Conservation (phyloP, 30 jellyfish, hydroid and myxozoan species). For the Cassiopea andromeda region DNA sequence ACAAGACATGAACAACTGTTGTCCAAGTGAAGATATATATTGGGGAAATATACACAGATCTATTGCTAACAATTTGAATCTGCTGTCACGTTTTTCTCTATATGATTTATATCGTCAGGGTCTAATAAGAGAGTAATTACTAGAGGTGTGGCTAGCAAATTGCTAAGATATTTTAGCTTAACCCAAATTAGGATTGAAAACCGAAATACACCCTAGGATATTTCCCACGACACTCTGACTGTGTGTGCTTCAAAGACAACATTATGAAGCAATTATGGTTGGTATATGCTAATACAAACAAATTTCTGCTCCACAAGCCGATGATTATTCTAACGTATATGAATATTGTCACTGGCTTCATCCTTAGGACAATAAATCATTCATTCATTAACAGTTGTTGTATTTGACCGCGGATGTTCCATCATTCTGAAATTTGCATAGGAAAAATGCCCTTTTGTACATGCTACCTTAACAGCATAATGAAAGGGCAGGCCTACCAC, state of each 20-base stretch:
- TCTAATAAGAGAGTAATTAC: too few relatives aligned
- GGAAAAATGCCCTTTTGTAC: neutral
- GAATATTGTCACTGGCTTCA: neutral
- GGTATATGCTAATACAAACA: constrained; percentile 7
- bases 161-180: neutral
- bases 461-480: neutral
- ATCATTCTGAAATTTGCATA: neutral
- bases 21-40: too few relatives aligned
- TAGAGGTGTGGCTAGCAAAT: too few relatives aligned
- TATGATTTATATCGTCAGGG: too few relatives aligned
- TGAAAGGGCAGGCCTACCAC: neutral
- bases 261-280: constrained; percentile 10
- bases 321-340: neutral
- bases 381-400: constrained; percentile 1
- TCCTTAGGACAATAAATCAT: neutral
- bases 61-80: too few relatives aligned
- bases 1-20: too few relatives aligned
- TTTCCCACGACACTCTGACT: constrained; percentile 8
- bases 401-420: neutral
- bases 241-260: neutral
- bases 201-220: neutral
- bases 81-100: too few relatives aligned
- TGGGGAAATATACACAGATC: too few relatives aligned
- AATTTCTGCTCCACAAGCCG: neutral
- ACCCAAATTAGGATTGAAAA: neutral